These are phyloP conservation scores for Drosophila testacea DNA, from an alignment of 2,888 invertebrate species.

Conservation along the genomic window DNA sequence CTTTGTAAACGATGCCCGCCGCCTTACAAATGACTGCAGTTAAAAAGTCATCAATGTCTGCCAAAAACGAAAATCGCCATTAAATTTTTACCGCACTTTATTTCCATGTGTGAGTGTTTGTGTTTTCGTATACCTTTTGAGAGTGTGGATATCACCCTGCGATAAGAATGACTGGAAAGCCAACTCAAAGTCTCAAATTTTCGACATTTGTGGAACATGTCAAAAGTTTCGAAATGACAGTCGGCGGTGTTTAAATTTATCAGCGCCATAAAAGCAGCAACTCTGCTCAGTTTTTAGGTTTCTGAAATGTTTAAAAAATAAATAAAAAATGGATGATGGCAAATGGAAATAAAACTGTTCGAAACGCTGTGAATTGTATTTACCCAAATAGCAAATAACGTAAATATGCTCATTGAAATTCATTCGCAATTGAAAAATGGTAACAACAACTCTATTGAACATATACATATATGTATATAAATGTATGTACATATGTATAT, in stretches of 20 bases:
- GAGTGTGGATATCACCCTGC: conserved; percentile 43
- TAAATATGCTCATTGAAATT: conserved; percentile 53
- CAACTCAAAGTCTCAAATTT: conserved; percentile 31
- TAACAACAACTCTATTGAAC: conserved; percentile 39
- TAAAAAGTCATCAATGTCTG: conserved; percentile 84
- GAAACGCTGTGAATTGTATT: conserved; percentile 20
- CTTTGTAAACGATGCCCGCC: conserved; percentile 51
- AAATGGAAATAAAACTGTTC: conserved; percentile 44
- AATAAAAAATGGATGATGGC: neutral
- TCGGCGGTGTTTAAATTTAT: conserved; percentile 54
- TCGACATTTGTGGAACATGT: conserved; percentile 41
- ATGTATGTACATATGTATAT: neutral
- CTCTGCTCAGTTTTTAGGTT: neutral
- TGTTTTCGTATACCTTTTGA: conserved; percentile 16
- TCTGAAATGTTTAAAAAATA: neutral
- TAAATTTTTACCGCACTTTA: conserved; percentile 73
- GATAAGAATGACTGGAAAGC: conserved; percentile 46
- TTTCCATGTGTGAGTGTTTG: conserved; percentile 23
- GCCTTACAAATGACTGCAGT: conserved; percentile 82
- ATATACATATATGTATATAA: neutral
- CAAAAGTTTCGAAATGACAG: conserved; percentile 46
- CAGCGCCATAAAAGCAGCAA: conserved; percentile 51
- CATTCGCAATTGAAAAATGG: conserved; percentile 50
- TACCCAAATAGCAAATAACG: neutral
- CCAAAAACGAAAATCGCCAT: conserved; percentile 74